These are phyloP conservation scores for Siphamia tubifer DNA, from an alignment of 2,113 vertebrate genomes.

Conservation along the genomic window DNA sequence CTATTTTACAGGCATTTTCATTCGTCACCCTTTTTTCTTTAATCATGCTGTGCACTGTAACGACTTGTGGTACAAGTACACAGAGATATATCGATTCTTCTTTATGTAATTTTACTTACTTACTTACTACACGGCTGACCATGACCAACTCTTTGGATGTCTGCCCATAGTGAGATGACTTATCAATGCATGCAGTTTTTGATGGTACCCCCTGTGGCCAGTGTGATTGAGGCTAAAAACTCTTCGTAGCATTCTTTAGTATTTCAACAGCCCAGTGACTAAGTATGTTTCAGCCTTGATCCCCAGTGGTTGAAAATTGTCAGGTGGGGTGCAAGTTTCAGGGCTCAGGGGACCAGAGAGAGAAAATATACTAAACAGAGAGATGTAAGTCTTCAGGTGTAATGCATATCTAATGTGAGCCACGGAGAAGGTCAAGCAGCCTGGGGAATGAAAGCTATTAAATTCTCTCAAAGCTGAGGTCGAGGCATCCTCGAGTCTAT, in stretches of 20 bases:
- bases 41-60: too few species aligned
- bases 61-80: too few species aligned
- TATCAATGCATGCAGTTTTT: too few species aligned
- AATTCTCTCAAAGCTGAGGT: conserved; percentile 46
- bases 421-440: conserved; percentile 63
- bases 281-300: not conserved
- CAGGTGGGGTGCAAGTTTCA: not conserved
- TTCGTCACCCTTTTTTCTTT: too few species aligned
- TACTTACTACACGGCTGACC: too few species aligned
- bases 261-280: not conserved
- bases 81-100: too few species aligned
- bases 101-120: too few species aligned
- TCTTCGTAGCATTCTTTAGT: not conserved
- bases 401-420: conserved; percentile 72
- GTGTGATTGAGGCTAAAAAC: too few species aligned
- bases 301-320: not conserved
- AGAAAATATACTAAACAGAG: conserved; percentile 24
- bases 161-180: too few species aligned
- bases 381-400: conserved; percentile 59
- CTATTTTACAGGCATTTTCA: too few species aligned
- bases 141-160: too few species aligned
- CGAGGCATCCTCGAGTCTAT: conserved; percentile 24
- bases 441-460: conserved; percentile 68
- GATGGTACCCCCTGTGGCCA: too few species aligned
- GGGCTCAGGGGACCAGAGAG: not conserved